A percentile compares a stretch with the other conserved stretches of the same genome.
These are phyloP conservation scores for Ornithoptera priamus DNA, from an alignment of 2,888 invertebrate genomes.

Conservation along the genomic window DNA sequence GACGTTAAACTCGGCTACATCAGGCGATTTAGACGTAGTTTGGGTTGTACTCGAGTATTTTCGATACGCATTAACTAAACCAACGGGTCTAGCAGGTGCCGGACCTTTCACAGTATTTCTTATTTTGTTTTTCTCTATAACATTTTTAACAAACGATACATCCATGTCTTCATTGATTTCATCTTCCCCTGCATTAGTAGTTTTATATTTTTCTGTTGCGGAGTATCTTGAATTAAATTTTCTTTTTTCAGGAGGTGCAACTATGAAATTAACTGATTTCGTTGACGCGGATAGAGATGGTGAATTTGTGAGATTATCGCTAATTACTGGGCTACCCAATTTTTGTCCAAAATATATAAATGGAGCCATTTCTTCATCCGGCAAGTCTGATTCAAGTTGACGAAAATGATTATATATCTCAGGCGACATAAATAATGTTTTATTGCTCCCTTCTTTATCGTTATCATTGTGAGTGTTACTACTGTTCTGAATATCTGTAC, in stretches of 20 bases:
- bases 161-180: conserved; percentile 81
- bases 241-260: conserved; percentile 64
- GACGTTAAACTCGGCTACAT: conserved; percentile 54
- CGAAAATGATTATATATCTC: conserved; percentile 83
- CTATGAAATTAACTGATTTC: conserved; percentile 70
- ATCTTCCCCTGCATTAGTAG: conserved; percentile 76
- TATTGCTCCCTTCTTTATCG: conserved; percentile 71
- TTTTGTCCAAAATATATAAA: conserved; percentile 87
- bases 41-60: conserved; percentile 60
- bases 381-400: conserved; percentile 81
- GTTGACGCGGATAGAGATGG: conserved; percentile 74
- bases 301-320: conserved; percentile 69
- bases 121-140: conserved; percentile 76
- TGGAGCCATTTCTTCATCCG: conserved; percentile 84
- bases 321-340: conserved; percentile 60
- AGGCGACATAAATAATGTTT: conserved; percentile 80
- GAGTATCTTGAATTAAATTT: conserved; percentile 73
- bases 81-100: conserved; percentile 70
- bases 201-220: conserved; percentile 72
- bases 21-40: conserved; percentile 53
- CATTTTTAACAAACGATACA: conserved; percentile 79
- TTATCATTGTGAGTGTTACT: conserved; percentile 57
- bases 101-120: conserved; percentile 75
- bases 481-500: conserved; percentile 55
- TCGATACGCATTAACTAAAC: conserved; percentile 72